These are phyloP conservation scores for Parauchenoglanis ngamensis DNA, from an alignment of 2,797 vertebrate species.

Conservation along the genomic window DNA sequence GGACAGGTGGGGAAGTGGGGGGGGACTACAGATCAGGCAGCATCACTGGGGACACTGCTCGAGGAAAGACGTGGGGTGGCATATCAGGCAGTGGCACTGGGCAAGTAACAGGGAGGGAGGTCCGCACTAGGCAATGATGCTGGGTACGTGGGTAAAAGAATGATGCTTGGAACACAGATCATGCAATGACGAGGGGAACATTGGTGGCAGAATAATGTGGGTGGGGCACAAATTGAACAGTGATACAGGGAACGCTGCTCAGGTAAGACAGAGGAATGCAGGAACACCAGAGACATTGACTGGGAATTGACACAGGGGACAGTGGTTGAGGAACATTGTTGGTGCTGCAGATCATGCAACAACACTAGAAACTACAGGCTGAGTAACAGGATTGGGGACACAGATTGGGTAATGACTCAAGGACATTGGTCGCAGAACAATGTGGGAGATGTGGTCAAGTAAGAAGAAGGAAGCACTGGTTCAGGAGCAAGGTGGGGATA, in stretches of 20 bases:
- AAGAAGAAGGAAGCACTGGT: neutral
- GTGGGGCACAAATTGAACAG: neutral
- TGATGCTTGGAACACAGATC: neutral
- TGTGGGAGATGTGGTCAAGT: neutral
- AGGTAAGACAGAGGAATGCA: neutral
- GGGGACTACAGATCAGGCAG: neutral
- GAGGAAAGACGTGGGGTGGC: too few species aligned
- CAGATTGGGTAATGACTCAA: neutral
- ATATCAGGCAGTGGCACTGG: neutral
- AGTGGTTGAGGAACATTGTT: neutral
- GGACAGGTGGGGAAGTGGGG: too few species aligned
- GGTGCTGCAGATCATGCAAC: neutral
- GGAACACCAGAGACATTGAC: neutral
- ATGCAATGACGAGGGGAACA: neutral
- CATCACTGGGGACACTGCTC: neutral
- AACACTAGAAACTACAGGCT: neutral
- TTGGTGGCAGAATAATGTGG: neutral
- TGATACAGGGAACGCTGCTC: neutral
- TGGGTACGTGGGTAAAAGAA: neutral
- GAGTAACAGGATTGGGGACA: neutral
- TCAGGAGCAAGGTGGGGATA: neutral
- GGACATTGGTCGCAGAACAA: neutral
- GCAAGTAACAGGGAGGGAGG: too few species aligned
- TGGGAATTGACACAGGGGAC: neutral
- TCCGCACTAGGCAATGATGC: neutral